A percentile compares a stretch with the other conserved stretches of the same genome.
Evolutionary conservation across 2,797 vertebrate species (phyloP).

Genomic region (Ambastaia sidthimunki): DNA sequence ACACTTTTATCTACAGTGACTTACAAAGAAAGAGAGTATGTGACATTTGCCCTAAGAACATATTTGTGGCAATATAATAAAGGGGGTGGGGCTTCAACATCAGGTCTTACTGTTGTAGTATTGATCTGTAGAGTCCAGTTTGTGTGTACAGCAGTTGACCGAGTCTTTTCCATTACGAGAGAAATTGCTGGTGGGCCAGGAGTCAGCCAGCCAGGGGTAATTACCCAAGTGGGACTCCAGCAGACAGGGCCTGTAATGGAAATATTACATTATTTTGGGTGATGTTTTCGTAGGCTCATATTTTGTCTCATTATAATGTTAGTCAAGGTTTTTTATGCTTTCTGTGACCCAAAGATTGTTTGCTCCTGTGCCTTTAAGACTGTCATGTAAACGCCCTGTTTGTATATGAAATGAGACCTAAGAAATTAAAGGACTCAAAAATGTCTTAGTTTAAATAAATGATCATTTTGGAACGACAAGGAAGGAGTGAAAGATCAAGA

Average conservation of each 20-base stretch:
- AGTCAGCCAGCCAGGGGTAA: slow-evolving; percentile 92
- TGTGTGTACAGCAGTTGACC: slow-evolving; percentile 77
- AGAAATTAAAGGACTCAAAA: too few species aligned
- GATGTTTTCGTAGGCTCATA: not conserved
- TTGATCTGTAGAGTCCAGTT: slow-evolving; percentile 85
- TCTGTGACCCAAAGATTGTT: too few species aligned
- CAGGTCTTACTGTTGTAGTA: slow-evolving; percentile 89
- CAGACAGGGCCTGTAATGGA: slow-evolving; percentile 76
- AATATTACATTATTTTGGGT: not conserved
- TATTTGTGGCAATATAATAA: not conserved
- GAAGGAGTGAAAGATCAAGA: not conserved
- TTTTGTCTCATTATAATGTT: too few species aligned
- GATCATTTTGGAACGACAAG: too few species aligned
- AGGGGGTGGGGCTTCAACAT: not conserved
- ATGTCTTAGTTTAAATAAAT: too few species aligned
- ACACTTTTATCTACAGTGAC: too few species aligned
- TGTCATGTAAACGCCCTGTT: too few species aligned
- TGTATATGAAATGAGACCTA: too few species aligned
- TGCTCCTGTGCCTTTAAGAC: too few species aligned
- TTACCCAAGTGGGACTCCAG: slow-evolving; percentile 81
- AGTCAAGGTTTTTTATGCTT: too few species aligned
- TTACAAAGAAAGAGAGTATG: too few species aligned
- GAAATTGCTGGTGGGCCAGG: slow-evolving; percentile 84
- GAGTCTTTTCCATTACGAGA: slow-evolving; percentile 79
- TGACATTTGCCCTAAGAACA: not conserved